Conservation (phyloP, 2,113 vertebrate species). For the Entosphenus tridentatus region DNA sequence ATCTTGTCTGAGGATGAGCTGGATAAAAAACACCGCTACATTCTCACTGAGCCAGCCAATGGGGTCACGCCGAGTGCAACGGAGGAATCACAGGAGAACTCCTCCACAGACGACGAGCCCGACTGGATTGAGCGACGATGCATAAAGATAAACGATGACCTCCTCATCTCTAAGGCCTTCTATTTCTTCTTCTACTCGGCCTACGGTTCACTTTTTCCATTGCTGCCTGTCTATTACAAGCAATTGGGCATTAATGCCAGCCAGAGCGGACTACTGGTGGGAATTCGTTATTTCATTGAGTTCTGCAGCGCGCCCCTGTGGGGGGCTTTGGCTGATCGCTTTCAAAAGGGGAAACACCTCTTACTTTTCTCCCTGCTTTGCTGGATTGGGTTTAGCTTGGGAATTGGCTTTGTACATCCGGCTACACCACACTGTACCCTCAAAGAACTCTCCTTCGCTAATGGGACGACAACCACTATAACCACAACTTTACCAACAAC, state of each 20-base stretch:
- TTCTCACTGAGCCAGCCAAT: slow-evolving; percentile 40
- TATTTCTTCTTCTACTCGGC: slow-evolving; percentile 97
- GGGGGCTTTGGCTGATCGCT: slow-evolving; percentile 84
- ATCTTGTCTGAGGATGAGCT: slow-evolving; percentile 88
- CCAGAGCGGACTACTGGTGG: slow-evolving; percentile 70
- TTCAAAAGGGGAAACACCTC: slow-evolving; percentile 61
- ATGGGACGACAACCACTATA: neutral
- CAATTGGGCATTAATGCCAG: slow-evolving; percentile 76
- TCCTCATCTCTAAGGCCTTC: slow-evolving; percentile 81
- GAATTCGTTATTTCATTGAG: slow-evolving; percentile 91
- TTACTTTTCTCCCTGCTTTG: slow-evolving; percentile 77
- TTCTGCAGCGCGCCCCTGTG: slow-evolving; percentile 97
- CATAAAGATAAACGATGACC: slow-evolving; percentile 53
- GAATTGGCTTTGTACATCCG: slow-evolving; percentile 69
- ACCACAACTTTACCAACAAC: too few species aligned
- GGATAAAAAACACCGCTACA: slow-evolving; percentile 67
- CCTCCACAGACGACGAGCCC: slow-evolving; percentile 17
- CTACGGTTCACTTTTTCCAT: slow-evolving; percentile 76
- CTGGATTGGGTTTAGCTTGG: slow-evolving; percentile 79
- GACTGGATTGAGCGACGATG: slow-evolving; percentile 58
- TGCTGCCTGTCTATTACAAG: slow-evolving; percentile 76
- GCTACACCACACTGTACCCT: slow-evolving; percentile 23
- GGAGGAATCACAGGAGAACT: slow-evolving; percentile 14
- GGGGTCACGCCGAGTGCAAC: slow-evolving; percentile 18
- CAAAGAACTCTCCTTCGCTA: neutral